Base-by-base conservation (phyloP, 30 jellyfish, hydroid and myxozoan species). In the Catostylus mosaicus region DNA sequence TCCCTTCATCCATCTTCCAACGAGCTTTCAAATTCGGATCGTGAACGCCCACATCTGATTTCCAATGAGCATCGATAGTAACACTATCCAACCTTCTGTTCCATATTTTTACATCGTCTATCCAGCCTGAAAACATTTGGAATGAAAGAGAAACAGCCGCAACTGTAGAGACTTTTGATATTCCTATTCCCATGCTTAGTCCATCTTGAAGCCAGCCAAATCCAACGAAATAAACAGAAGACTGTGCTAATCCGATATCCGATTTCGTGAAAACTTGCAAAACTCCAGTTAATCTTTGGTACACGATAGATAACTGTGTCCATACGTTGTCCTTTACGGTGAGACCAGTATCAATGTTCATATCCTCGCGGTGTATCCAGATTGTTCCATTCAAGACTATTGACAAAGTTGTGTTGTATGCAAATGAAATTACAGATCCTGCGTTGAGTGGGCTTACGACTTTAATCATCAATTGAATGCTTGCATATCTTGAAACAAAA, bases 1-100 rank as follows among this genome's bases (percentile, higher is more conserved):
- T 23, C 1, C 93, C 93, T 83, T 83, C 93, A 62, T 83, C 86
- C 86, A 83, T 70, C 20, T 69, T 83, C 93, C 93, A 83, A 0
- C 30, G 62, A 7, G 93, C 93, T 64, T 70, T 73, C 43, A 83
- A 46, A 26, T 74, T 73, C 14, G 24, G 63, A 1, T 38, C 71
- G 27, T 35, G 51, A 5, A 27, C 22, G 18, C 19, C 65, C 57
- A 83, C 34, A 65, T 73, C 82, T 5, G 40, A 18, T 59, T 37
- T 60, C 86, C 86, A 71, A 37, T 73, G 52, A 10, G 81, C 82
- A 37, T 73, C 86, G n/a, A 83, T 73, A 14, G 86, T 68, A 26
- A 83, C 76, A 83, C 73, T 59, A 30, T 83, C 86, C 37, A 83
- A 64, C 18, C 93, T 61, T 7, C 30, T 46, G 46, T 31, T 72